Percentiles rank a stretch among this genome's conserved stretches.
Evolutionary conservation across 2,888 invertebrate species (phyloP).

Genomic region (Fragum whitleyi): DNA sequence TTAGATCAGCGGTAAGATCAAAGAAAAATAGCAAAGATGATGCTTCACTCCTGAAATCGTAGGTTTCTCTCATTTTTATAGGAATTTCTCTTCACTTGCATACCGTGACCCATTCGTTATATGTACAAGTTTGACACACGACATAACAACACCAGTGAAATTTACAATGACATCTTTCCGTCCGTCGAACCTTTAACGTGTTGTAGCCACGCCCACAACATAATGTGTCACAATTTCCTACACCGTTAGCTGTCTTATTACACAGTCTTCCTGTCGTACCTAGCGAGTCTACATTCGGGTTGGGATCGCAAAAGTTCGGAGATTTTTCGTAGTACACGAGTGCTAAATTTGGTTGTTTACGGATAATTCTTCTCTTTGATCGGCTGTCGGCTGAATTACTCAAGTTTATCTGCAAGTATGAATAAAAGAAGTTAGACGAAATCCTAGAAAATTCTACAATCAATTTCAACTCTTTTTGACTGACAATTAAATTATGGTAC

Average conservation of each 20-base stretch:
- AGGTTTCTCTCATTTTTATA: too few relatives aligned
- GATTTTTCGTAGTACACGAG: conserved; percentile 97
- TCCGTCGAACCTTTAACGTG: conserved; percentile 86
- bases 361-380: conserved; percentile 70
- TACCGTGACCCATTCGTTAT: conserved; percentile 91
- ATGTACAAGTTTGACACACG: conserved; percentile 86
- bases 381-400: conserved; percentile 72
- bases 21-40: too few relatives aligned
- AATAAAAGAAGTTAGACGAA: too few relatives aligned
- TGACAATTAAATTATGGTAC: too few relatives aligned
- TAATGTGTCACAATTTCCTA: conserved; percentile 81
- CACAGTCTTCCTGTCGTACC: conserved; percentile 83
- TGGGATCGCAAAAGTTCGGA: conserved; percentile 94
- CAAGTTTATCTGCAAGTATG: conserved; percentile 72
- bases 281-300: conserved; percentile 80
- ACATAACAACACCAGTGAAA: conserved; percentile 85
- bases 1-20: too few relatives aligned
- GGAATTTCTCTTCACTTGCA: conserved; percentile 93
- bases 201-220: conserved; percentile 83
- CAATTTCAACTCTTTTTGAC: neutral
- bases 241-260: conserved; percentile 79
- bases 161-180: conserved; percentile 83
- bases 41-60: too few relatives aligned
- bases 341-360: conserved; percentile 75
- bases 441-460: neutral